Evolutionary conservation across 2,113 vertebrate genomes (phyloP).

Genomic region (Pardalotus punctatus): DNA sequence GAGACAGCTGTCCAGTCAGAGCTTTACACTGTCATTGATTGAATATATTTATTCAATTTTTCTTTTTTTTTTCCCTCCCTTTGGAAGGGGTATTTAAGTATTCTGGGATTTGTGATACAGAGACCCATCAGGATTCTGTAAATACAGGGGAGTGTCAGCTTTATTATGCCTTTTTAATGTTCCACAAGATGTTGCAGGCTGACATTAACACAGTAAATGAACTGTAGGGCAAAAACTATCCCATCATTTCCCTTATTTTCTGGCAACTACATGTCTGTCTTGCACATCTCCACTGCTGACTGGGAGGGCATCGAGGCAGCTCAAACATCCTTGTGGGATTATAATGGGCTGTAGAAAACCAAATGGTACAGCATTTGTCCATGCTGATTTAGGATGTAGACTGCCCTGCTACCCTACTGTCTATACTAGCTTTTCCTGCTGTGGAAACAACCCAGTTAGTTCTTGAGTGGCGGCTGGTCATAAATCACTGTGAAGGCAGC

Average conservation of each 20-base stretch:
- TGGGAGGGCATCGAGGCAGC: neutral
- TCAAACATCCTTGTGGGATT: neutral
- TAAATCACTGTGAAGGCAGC: neutral
- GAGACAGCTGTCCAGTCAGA: neutral
- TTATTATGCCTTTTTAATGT: neutral
- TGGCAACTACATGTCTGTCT: neutral
- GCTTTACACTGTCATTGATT: neutral
- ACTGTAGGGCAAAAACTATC: neutral
- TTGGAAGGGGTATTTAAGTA: neutral
- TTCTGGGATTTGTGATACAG: neutral
- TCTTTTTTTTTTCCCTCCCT: rapidly evolving
- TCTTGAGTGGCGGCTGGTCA: neutral
- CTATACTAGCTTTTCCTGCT: neutral
- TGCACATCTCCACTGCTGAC: neutral
- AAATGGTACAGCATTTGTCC: neutral
- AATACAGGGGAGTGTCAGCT: neutral
- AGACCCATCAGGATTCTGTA: neutral
- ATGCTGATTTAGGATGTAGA: neutral
- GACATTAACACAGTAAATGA: neutral
- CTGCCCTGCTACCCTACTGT: neutral
- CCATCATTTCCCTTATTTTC: neutral
- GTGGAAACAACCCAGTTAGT: neutral
- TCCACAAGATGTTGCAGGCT: neutral
- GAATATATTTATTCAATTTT: neutral
- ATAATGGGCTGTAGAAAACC: neutral